Base-by-base conservation (phyloP, 1,140 invertebrate genomes). In the Brachionus asplanchnoidis region DNA sequence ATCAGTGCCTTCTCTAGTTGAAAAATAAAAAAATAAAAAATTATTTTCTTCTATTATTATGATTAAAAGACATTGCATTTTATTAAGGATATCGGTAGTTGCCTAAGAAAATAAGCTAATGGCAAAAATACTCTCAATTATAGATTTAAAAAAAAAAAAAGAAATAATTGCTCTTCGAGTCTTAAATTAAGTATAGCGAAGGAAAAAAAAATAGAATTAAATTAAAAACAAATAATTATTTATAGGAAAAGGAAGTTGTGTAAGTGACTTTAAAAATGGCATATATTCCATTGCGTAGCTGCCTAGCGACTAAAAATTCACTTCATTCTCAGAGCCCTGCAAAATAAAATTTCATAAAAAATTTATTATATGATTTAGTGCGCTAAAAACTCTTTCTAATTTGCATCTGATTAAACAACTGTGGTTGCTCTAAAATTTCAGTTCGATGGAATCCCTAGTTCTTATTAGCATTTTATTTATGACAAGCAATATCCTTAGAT, bases 401-500 rank as follows among this genome's bases (percentile, higher is more conserved):
- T 68, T 68, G 66, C 66, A 68, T 68, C 32, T 68, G 12, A 68
- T 68, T 12, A 32, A 32, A 68, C 9, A 68, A 60, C 20, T 60
- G 8, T 60, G 20, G 6, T 60, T 20, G 53, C 8, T 60, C 53
- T 60, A 60, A 60, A 60, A 60, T 60, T 60, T 60, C 53, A 60
- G 14, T 53, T 53, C 46, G 17, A 53, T 60, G 17, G 53, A 60
- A 60, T 60, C 53, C 53, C 53, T 9, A 60, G 53, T 20, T 20
- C 53, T 60, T 32, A 68, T 68, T 68, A 68, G 66, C 66, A 68
- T 68, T 46, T 32, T 68, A 32, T 32, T 68, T 68, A 36, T 68
- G 66, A 68, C 66, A 68, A 68, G 66, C 26, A 32, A 68, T 32
- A 68, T 68, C 66, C 66, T 36, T 14, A 68, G 66, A 68, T 68